phyloP scores from a whole-genome alignment of 2,888 invertebrate genomes.

The Pseudococcus longispinus region DNA sequence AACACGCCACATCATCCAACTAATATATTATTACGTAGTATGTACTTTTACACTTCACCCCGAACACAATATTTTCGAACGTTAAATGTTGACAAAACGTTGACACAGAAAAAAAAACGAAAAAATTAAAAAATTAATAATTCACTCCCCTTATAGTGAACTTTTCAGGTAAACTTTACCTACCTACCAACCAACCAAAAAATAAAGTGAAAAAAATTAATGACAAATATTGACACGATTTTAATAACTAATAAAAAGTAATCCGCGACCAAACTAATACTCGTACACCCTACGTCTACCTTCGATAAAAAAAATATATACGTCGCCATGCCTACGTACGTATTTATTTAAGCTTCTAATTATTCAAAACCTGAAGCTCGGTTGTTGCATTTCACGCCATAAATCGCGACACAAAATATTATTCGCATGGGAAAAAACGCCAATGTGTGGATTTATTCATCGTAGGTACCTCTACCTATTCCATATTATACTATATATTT shows the following conservation, averaged over 20 bases:
- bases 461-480: not conserved
- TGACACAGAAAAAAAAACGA: not conserved
- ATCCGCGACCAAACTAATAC: not conserved
- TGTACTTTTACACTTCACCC: no score
- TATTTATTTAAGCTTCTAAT: constrained; percentile 28
- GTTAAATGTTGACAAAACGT: not conserved
- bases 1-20: no score
- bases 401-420: constrained; percentile 10
- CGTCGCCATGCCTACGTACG: not conserved
- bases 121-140: constrained; percentile 1
- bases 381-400: constrained; percentile 31
- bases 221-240: constrained; percentile 23
- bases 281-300: no score
- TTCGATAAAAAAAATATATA: not conserved
- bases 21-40: no score
- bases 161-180: not conserved
- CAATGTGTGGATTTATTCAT: constrained; percentile 24
- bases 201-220: not conserved
- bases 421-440: constrained; percentile 20
- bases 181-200: no score
- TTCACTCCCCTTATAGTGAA: not conserved
- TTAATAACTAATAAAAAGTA: not conserved
- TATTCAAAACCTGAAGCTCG: constrained; percentile 5
- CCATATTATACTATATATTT: no score
- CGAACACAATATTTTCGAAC: not conserved